A percentile compares a stretch with the other conserved stretches of the same genome.
phyloP scores from a whole-genome alignment of 2,888 invertebrate species.

The Prosapia bicincta region DNA sequence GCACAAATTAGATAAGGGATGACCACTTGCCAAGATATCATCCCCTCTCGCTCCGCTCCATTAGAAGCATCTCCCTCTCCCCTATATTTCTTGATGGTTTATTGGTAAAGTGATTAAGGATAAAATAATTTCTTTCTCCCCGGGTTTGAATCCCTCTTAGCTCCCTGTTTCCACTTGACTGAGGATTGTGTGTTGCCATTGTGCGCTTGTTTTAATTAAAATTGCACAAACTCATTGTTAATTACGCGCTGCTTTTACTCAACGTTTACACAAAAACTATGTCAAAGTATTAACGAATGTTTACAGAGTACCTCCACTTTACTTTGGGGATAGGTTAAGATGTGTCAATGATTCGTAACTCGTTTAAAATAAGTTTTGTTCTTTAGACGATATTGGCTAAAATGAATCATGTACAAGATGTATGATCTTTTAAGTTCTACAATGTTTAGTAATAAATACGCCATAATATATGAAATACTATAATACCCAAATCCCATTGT shows the following conservation, averaged over 20 bases:
- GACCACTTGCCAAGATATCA: slow-evolving; percentile 30
- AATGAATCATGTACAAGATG: too few relatives aligned
- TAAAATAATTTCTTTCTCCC: slow-evolving; percentile 27
- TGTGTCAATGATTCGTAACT: too few relatives aligned
- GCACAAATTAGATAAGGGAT: slow-evolving; percentile 32
- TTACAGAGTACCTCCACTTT: too few relatives aligned
- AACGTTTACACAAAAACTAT: too few relatives aligned
- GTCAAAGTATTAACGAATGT: too few relatives aligned
- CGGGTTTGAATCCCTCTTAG: neutral
- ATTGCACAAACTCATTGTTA: neutral
- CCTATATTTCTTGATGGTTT: slow-evolving; percentile 28
- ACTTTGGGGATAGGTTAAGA: too few relatives aligned
- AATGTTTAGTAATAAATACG: too few relatives aligned
- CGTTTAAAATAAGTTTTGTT: too few relatives aligned
- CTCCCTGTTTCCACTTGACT: slow-evolving; percentile 10
- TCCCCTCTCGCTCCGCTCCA: slow-evolving; percentile 15
- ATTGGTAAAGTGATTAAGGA: slow-evolving; percentile 37
- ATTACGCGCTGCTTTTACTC: neutral
- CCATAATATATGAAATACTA: too few relatives aligned
- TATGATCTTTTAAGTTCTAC: too few relatives aligned
- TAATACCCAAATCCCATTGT: too few relatives aligned
- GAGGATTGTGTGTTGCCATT: neutral
- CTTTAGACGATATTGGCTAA: too few relatives aligned
- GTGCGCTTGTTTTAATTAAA: neutral
- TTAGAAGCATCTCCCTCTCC: slow-evolving; percentile 17